Conservation (phyloP, 2,113 vertebrate species). For the Colaptes auratus region DNA sequence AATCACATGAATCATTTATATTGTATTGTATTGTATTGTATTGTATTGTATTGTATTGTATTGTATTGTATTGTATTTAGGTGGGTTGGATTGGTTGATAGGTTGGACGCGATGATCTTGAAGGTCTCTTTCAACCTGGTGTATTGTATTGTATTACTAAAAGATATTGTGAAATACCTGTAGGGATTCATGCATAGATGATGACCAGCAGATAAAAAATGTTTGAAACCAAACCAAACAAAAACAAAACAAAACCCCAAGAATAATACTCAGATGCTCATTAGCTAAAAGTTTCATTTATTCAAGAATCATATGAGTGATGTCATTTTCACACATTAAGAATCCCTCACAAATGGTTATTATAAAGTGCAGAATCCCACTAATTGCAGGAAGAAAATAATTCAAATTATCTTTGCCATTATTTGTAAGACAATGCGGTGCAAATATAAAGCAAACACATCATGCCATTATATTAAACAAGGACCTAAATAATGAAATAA, state of each 20-base stretch:
- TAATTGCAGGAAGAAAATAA: not conserved
- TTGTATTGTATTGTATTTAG: no score
- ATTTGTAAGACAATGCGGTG: not conserved
- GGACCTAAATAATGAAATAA: not conserved
- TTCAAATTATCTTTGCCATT: not conserved
- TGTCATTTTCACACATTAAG: not conserved
- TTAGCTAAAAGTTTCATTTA: not conserved
- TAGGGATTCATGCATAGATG: not conserved
- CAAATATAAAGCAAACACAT: not conserved
- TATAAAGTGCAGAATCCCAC: not conserved
- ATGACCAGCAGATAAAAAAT: constrained; percentile 16
- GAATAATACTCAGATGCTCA: not conserved
- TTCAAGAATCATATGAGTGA: not conserved
- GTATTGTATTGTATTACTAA: no score
- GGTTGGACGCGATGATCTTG: no score
- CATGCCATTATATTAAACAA: not conserved
- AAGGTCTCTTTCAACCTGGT: no score
- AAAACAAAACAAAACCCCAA: not conserved
- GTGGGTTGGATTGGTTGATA: no score
- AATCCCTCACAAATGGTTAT: not conserved
- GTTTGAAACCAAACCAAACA: not conserved
- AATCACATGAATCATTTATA: not conserved
- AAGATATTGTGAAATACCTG: not conserved
- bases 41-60: no score
- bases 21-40: no score